Conservation (phyloP, 2,113 vertebrate species). For the Dendrocopos noguchii region DNA sequence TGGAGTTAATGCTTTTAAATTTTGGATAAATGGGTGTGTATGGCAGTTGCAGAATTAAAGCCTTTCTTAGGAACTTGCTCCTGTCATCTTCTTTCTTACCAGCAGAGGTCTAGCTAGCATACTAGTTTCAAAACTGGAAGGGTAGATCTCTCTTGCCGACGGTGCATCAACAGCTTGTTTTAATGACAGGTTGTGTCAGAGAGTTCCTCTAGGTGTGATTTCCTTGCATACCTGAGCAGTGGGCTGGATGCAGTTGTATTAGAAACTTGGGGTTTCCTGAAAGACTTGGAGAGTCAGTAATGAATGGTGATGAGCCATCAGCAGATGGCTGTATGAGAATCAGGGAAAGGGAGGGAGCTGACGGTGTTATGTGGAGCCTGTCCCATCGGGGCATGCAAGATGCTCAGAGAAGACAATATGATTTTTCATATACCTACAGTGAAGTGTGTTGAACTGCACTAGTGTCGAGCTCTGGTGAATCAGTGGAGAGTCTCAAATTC, state of each 20-base stretch:
- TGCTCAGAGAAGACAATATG: background rate
- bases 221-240: background rate
- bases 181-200: background rate
- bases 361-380: background rate
- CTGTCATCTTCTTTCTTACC: background rate
- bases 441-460: background rate
- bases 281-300: background rate
- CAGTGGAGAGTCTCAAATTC: background rate
- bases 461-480: background rate
- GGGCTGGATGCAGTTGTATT: background rate
- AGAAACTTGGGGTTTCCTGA: background rate
- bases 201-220: background rate
- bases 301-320: background rate
- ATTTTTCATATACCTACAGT: background rate
- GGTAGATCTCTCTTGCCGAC: background rate
- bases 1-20: background rate
- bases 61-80: background rate
- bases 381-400: background rate
- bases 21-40: background rate
- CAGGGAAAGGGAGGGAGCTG: background rate
- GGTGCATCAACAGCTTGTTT: background rate
- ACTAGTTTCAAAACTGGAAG: background rate
- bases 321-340: background rate
- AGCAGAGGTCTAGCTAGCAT: constrained; percentile 11
- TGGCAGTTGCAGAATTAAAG: background rate